Evolutionary conservation across 2,888 invertebrate species (phyloP).

Genomic region (Saturnia pavonia): DNA sequence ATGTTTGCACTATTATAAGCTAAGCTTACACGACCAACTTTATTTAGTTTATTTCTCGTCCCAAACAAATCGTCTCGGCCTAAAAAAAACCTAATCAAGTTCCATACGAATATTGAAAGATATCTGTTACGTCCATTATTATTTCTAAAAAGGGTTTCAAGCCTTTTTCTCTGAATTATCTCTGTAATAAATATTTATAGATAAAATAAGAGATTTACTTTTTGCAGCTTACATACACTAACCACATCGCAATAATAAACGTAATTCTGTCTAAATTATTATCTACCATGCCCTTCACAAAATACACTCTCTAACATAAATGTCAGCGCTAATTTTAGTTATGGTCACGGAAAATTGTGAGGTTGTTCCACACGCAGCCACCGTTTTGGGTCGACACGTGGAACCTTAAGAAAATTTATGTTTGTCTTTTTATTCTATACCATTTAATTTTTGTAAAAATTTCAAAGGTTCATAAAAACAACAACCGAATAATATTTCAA

Average conservation of each 20-base stretch:
- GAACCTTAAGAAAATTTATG: not conserved
- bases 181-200: not conserved
- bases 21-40: too few species aligned
- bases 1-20: too few species aligned
- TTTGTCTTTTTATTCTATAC: not conserved
- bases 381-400: not conserved
- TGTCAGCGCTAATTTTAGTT: constrained; percentile 12
- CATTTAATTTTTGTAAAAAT: not conserved
- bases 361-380: constrained; percentile 2
- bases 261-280: constrained; percentile 19
- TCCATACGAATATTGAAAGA: too few species aligned
- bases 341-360: constrained; percentile 12
- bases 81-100: too few species aligned
- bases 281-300: constrained; percentile 9
- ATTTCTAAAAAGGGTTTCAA: not conserved
- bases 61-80: too few species aligned
- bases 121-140: not conserved
- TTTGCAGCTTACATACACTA: not conserved
- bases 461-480: not conserved
- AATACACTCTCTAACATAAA: constrained; percentile 10
- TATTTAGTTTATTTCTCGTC: too few species aligned
- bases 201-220: not conserved
- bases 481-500: not conserved
- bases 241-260: not conserved
- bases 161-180: not conserved